Evolutionary conservation across 2,888 invertebrate genomes (phyloP), one percentile per base, ranked within the genome.

Genomic region (Agapostemon virescens): DNA sequence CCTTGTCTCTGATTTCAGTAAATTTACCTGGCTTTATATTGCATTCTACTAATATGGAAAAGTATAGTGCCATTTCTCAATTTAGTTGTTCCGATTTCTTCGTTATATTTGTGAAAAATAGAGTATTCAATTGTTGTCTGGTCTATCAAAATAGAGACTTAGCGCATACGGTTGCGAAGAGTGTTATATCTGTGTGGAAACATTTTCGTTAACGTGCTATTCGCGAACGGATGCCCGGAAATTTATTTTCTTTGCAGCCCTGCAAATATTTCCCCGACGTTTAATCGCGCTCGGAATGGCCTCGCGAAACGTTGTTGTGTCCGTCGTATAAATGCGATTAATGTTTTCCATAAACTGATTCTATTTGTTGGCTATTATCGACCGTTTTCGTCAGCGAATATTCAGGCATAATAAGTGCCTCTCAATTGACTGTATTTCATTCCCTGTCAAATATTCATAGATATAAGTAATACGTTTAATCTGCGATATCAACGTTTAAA

Each of bases 241-340:
- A 80, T 80, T 80, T 77, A 77, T 80, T 66, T 49, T 64, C 61
- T 49, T 36, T 72, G 68, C 38, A 40, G 52, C 15, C 36, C 36
- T 2, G 68, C 68, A 64, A 77, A 80, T 69, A 67, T 66, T 66
- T 78, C 17, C 36, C 55, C 55, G 45, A 23, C 55, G 66, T 69
- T 78, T 69, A 75, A 78, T 75, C 77, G 42, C 42, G 26, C 36
- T 17, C 20, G 45, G 38, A 66, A 68, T 30, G 20, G 15, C 42
- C 64, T 2, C 42, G 55, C 36, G 26, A 58, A 64, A 26, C 45
- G 71, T 58, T 66, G 40, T 45, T 36, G 17, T 26, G 52, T 45
- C 38, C 23, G 15, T 36, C 45, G n/a, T 38, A 23, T 38, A 36
- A 38, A 61, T 23, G 45, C 20, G 15, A 71, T 33, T 30, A 23